Conservation (phyloP, 1,140 invertebrate genomes). For the Radopholus similis region DNA sequence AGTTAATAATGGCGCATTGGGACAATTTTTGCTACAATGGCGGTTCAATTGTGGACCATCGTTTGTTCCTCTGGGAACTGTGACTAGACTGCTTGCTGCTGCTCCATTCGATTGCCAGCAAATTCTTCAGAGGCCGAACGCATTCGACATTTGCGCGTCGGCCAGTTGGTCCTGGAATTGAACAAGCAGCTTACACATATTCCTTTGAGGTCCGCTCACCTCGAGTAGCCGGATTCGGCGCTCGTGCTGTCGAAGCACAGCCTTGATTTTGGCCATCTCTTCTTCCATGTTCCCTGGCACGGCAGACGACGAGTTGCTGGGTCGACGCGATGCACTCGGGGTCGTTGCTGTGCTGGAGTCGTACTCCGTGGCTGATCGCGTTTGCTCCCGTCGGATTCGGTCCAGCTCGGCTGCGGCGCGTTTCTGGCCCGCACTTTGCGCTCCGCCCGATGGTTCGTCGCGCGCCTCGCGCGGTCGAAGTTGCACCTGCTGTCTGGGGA, state of each 20-base stretch:
- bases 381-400: slow-evolving; percentile 51
- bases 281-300: not conserved
- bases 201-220: slow-evolving; percentile 61
- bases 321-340: slow-evolving; percentile 7
- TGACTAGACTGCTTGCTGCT: too few relatives aligned
- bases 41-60: too few relatives aligned
- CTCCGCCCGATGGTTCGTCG: slow-evolving; percentile 13
- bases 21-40: too few relatives aligned
- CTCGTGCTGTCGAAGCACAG: slow-evolving; percentile 88
- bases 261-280: slow-evolving; percentile 70
- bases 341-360: slow-evolving; percentile 5
- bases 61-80: too few relatives aligned
- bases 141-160: slow-evolving; percentile 33
- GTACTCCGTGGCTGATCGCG: slow-evolving; percentile 24
- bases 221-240: slow-evolving; percentile 76
- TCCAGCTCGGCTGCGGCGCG: slow-evolving; percentile 57
- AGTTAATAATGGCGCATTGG: too few relatives aligned
- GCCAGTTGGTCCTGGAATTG: slow-evolving; percentile 17
- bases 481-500: slow-evolving; percentile 47
- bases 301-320: slow-evolving; percentile 4
- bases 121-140: slow-evolving; percentile 42
- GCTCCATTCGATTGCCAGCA: too few relatives aligned
- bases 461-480: slow-evolving; percentile 16
- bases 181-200: slow-evolving; percentile 17
- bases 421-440: slow-evolving; percentile 48